These are phyloP conservation scores for Crax fasciolata DNA, from an alignment of 2,797 vertebrate genomes.

Conservation along the genomic window DNA sequence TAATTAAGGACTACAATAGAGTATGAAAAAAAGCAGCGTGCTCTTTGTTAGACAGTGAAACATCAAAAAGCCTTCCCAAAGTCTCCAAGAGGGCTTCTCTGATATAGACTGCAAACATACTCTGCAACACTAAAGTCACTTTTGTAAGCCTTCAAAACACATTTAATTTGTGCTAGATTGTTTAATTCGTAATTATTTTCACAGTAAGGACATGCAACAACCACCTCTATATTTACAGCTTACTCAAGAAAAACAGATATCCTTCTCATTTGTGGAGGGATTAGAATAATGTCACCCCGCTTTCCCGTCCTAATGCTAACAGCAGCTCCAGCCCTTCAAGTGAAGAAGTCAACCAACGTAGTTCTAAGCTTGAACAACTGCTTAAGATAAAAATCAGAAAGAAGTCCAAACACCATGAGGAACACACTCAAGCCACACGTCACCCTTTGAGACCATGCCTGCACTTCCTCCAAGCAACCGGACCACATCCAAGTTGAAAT, in stretches of 20 bases:
- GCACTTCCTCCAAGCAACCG: background rate
- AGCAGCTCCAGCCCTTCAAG: background rate
- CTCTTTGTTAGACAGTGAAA: background rate
- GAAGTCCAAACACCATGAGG: background rate
- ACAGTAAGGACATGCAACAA: background rate
- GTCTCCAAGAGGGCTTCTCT: background rate
- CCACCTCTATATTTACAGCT: background rate
- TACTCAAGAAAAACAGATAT: background rate
- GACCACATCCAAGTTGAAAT: background rate
- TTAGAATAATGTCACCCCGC: background rate
- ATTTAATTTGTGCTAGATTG: background rate
- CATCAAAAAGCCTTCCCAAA: background rate
- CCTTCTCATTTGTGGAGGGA: background rate
- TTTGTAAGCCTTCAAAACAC: background rate
- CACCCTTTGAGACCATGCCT: background rate
- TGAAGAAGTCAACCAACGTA: background rate
- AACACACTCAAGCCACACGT: rapidly evolving
- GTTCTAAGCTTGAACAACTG: background rate
- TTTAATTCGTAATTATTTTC: background rate
- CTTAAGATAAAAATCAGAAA: background rate
- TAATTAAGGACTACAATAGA: background rate
- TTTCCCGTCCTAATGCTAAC: background rate
- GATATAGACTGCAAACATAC: background rate
- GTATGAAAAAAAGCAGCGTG: background rate
- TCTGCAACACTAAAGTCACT: constrained; percentile 1